These are phyloP conservation scores for Garrulus glandarius DNA, from an alignment of 2,797 vertebrate species.

Conservation along the genomic window DNA sequence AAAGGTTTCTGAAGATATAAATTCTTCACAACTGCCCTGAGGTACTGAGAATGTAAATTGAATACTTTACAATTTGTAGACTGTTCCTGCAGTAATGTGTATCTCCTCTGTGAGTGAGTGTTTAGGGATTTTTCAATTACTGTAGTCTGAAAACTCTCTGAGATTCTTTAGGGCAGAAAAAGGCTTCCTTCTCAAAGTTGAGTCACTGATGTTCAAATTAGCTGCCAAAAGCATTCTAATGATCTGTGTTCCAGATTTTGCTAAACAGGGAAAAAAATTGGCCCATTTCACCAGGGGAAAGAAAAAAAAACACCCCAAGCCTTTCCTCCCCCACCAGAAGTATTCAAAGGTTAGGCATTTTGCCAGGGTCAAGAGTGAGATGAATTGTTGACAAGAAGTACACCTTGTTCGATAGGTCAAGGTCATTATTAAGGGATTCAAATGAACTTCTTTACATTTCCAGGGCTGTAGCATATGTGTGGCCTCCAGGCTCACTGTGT, in stretches of 20 bases:
- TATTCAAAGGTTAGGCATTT: constrained; percentile 23
- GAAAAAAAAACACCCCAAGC: neutral
- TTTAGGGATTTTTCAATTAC: constrained; percentile 84
- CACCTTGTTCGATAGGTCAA: constrained; percentile 33
- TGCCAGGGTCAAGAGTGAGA: constrained; percentile 66
- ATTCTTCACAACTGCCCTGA: constrained; percentile 81
- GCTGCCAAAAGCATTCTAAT: constrained; percentile 78
- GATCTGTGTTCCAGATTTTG: constrained; percentile 79
- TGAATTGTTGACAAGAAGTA: constrained; percentile 47
- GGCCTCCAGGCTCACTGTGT: constrained; percentile 48
- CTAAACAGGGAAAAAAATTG: constrained; percentile 72
- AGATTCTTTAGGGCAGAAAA: constrained; percentile 81
- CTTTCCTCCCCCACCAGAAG: constrained; percentile 1
- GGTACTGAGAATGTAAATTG: constrained; percentile 82
- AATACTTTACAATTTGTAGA: constrained; percentile 84
- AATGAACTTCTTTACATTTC: constrained; percentile 58
- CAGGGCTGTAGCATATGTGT: constrained; percentile 32
- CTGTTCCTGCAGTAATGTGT: constrained; percentile 78
- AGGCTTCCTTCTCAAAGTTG: constrained; percentile 75
- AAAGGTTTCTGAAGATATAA: constrained; percentile 83
- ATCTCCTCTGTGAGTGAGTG: constrained; percentile 81
- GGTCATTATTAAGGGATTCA: constrained; percentile 62
- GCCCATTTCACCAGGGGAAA: constrained; percentile 71
- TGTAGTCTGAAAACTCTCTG: constrained; percentile 78
- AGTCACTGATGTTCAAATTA: constrained; percentile 82